Evolutionary conservation across 2,113 vertebrate genomes (phyloP).

Genomic region (Mastomys natalensis): DNA sequence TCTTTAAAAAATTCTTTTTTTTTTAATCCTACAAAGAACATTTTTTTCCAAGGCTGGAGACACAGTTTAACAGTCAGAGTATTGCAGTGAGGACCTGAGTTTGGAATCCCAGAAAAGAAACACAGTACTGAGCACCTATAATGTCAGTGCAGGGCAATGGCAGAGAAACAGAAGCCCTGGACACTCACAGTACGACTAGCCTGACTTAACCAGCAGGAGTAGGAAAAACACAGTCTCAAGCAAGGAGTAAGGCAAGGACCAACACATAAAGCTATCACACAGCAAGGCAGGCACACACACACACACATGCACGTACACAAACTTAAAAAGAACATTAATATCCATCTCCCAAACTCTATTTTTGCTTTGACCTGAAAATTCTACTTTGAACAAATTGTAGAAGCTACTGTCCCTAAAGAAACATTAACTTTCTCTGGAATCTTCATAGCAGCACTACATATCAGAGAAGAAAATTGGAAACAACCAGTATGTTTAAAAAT

Average conservation of each 20-base stretch:
- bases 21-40: neutral
- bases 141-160: too few species aligned
- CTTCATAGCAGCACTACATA: conserved; percentile 54
- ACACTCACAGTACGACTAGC: neutral
- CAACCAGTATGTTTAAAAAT: conserved; percentile 70
- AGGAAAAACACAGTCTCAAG: neutral
- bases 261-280: too few species aligned
- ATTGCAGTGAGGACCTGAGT: too few species aligned
- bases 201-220: neutral
- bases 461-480: conserved; percentile 55
- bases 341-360: neutral
- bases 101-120: neutral
- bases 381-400: conserved; percentile 41
- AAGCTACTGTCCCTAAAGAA: conserved; percentile 36
- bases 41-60: neutral
- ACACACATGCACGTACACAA: too few species aligned
- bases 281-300: too few species aligned
- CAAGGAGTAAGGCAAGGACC: neutral
- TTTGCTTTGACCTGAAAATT: conserved; percentile 24
- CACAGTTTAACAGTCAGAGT: neutral
- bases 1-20: neutral
- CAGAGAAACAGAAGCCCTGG: neutral
- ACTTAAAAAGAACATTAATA: neutral
- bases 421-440: conserved; percentile 53
- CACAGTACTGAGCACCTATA: neutral